Evolutionary conservation across 1,140 invertebrate species (phyloP).

Genomic region (Trichonephila clavipes): DNA sequence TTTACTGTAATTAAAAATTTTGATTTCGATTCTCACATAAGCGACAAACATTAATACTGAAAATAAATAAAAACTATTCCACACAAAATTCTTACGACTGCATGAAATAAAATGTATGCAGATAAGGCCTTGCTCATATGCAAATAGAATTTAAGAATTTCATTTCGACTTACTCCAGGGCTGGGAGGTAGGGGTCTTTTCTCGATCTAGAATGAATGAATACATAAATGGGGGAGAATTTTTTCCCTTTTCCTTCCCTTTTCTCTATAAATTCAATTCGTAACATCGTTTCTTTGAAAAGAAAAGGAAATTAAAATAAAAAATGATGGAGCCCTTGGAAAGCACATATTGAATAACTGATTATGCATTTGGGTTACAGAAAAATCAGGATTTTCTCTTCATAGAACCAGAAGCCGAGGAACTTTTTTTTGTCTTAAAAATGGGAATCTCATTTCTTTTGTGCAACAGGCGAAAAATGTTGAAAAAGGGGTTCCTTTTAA

Average conservation of each 20-base stretch:
- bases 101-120: constrained; percentile 18
- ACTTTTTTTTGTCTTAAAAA: background rate
- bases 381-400: background rate
- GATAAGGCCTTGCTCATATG: constrained; percentile 42
- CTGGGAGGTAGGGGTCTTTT: background rate
- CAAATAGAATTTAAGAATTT: constrained; percentile 57
- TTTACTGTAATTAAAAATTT: background rate
- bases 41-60: background rate
- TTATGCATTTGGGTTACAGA: constrained; percentile 55
- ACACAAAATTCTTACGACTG: background rate
- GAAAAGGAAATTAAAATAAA: constrained; percentile 50
- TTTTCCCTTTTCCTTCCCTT: background rate
- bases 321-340: background rate
- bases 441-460: background rate
- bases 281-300: background rate
- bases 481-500: background rate
- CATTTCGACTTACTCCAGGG: constrained; percentile 25
- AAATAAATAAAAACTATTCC: background rate
- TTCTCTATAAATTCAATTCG: constrained; percentile 16
- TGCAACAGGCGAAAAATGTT: constrained; percentile 3
- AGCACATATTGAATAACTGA: constrained; percentile 40
- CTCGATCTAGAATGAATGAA: constrained; percentile 49
- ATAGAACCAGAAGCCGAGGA: background rate
- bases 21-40: background rate
- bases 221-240: constrained; percentile 34